phyloP scores from a whole-genome alignment of 2,113 vertebrate species.

The Ursus arctos region DNA sequence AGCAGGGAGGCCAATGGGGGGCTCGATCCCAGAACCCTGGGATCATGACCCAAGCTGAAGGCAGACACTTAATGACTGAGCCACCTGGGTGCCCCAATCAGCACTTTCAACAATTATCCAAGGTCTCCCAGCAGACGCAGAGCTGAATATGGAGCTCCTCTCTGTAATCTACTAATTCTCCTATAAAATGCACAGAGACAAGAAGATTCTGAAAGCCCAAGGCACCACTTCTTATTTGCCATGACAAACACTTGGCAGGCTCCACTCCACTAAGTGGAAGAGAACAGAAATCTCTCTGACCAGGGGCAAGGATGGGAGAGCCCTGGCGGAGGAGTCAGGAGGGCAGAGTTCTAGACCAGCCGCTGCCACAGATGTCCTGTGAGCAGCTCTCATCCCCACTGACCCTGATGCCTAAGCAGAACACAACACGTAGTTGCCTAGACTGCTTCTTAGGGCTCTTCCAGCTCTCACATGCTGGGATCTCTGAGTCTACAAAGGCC shows the following conservation, averaged over 20 bases:
- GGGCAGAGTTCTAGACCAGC: neutral
- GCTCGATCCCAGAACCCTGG: neutral
- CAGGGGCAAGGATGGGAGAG: neutral
- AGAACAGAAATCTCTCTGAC: neutral
- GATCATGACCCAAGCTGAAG: neutral
- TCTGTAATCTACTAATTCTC: constrained; percentile 18
- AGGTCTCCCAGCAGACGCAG: neutral
- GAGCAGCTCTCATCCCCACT: neutral
- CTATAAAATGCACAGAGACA: constrained; percentile 33
- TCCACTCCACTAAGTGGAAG: neutral
- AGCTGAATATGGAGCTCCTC: neutral
- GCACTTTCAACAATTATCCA: constrained; percentile 28
- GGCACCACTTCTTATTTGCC: neutral
- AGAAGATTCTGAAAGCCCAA: neutral
- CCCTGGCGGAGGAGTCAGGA: neutral
- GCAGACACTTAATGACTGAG: neutral
- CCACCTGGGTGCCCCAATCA: neutral
- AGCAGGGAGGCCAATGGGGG: neutral
- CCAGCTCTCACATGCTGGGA: neutral
- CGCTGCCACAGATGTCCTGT: neutral
- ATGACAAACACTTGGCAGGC: neutral
- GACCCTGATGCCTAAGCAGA: neutral
- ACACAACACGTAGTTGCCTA: fast-evolving
- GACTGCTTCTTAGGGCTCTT: neutral
- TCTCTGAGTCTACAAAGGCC: neutral